A percentile compares a stretch with the other conserved stretches of the same genome.
Evolutionary conservation across 2,888 invertebrate genomes (phyloP).

Genomic region (Panorpa germanica): DNA sequence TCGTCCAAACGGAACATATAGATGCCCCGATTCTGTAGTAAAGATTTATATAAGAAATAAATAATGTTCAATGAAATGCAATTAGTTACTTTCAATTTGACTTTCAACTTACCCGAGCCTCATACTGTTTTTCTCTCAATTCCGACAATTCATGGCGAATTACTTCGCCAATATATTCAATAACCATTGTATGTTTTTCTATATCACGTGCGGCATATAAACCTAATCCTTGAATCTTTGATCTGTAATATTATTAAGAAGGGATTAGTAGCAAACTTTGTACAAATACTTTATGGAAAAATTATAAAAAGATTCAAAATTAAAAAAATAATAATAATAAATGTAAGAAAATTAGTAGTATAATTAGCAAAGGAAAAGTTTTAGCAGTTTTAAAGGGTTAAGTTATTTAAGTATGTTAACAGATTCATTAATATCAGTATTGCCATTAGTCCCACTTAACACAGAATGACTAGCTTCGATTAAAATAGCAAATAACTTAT

Average conservation of each 20-base stretch:
- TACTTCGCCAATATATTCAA: constrained; percentile 98
- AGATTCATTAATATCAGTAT: neutral
- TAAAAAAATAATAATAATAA: constrained; percentile 1
- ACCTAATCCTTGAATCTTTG: constrained; percentile 91
- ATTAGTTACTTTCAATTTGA: neutral
- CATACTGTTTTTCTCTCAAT: constrained; percentile 87
- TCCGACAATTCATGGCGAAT: constrained; percentile 94
- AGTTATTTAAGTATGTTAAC: no score
- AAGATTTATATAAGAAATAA: constrained; percentile 3
- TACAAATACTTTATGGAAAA: no score
- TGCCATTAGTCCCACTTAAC: no score
- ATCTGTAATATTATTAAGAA: constrained; percentile 35
- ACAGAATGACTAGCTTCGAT: no score
- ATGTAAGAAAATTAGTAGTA: constrained; percentile 1
- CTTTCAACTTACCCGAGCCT: constrained; percentile 46
- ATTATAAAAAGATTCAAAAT: neutral
- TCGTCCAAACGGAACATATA: constrained; percentile 99
- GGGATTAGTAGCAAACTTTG: no score
- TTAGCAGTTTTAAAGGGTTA: neutral
- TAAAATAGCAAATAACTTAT: no score
- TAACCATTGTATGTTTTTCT: constrained; percentile 98
- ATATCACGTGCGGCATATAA: constrained; percentile 93
- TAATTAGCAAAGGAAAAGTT: no score
- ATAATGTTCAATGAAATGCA: constrained; percentile 3
- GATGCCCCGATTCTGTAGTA: constrained; percentile 86